These are phyloP conservation scores for Mormyrus lacerda DNA, from an alignment of 2,113 vertebrate genomes.

Conservation along the genomic window DNA sequence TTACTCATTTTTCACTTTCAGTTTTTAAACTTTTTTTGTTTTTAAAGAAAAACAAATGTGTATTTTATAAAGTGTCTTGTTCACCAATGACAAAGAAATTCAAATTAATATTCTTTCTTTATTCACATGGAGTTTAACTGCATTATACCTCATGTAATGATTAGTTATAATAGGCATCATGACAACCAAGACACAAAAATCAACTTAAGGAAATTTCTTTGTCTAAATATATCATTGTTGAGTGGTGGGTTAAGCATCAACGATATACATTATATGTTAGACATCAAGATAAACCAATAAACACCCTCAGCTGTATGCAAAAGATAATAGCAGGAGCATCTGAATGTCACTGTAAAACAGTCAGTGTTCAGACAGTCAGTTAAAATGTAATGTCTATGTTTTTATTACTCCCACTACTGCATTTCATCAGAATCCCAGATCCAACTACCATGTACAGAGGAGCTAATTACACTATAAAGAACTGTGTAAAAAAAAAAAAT, in stretches of 20 bases:
- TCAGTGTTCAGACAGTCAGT: neutral
- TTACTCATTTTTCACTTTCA: constrained; percentile 36
- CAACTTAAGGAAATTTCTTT: neutral
- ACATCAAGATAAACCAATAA: neutral
- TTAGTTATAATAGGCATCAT: constrained; percentile 30
- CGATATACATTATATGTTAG: neutral
- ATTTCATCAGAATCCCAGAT: neutral
- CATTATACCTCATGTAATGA: constrained; percentile 46
- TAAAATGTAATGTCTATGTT: neutral
- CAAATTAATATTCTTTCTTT: constrained; percentile 40
- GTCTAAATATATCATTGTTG: neutral
- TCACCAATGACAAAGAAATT: constrained; percentile 34
- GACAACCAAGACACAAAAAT: neutral
- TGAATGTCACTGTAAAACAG: neutral
- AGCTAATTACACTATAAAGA: neutral
- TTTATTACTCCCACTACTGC: neutral
- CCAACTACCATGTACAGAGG: neutral
- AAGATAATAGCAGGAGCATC: neutral
- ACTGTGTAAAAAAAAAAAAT: constrained; percentile 1
- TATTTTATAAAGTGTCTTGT: constrained; percentile 47
- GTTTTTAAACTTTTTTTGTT: constrained; percentile 18
- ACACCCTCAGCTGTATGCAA: neutral
- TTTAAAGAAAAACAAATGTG: constrained; percentile 33
- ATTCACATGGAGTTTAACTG: constrained; percentile 49
- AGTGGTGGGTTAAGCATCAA: neutral